A percentile compares a stretch with the other conserved stretches of the same genome.
These are phyloP conservation scores for Venustaconcha ellipsiformis DNA, from an alignment of 1,140 invertebrate genomes.

Conservation along the genomic window DNA sequence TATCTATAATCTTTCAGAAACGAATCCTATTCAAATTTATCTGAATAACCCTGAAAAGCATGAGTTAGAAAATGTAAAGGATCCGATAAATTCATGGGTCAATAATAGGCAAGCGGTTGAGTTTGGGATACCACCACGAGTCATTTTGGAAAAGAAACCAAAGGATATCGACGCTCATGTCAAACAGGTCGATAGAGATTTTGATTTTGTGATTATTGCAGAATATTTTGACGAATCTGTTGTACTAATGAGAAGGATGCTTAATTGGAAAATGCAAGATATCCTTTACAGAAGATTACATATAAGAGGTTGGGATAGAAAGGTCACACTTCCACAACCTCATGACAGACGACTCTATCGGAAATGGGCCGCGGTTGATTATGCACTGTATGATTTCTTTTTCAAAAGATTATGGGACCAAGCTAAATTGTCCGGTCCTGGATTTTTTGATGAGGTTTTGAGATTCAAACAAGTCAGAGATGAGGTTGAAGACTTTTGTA, in stretches of 20 bases:
- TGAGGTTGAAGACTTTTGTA: slow-evolving; percentile 30
- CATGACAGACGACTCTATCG: slow-evolving; percentile 19
- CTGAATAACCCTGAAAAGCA: slow-evolving; percentile 34
- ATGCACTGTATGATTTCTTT: slow-evolving; percentile 31
- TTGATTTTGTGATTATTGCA: slow-evolving; percentile 72
- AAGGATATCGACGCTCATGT: slow-evolving; percentile 34
- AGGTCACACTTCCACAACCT: slow-evolving; percentile 23
- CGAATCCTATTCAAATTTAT: slow-evolving; percentile 36
- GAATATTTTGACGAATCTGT: slow-evolving; percentile 73
- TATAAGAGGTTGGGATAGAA: slow-evolving; percentile 29
- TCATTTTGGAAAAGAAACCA: slow-evolving; percentile 24
- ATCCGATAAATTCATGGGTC: slow-evolving; percentile 29
- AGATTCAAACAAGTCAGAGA: slow-evolving; percentile 23
- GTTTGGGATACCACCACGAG: slow-evolving; percentile 34
- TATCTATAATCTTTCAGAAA: slow-evolving; percentile 35
- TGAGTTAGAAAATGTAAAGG: slow-evolving; percentile 1
- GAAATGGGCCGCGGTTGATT: slow-evolving; percentile 18
- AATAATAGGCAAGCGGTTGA: slow-evolving; percentile 49
- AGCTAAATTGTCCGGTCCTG: slow-evolving; percentile 12
- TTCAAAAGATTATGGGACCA: slow-evolving; percentile 24
- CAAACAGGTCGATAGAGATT: slow-evolving; percentile 47
- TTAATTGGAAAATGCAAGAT: slow-evolving; percentile 71
- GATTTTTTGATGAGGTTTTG: slow-evolving; percentile 24
- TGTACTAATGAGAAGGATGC: slow-evolving; percentile 69
- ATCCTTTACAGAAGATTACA: slow-evolving; percentile 54